Percentiles rank a stretch among this genome's conserved stretches.
These are phyloP conservation scores for Calvadosia cruxmelitensis DNA, from an alignment of 30 jellyfish, hydroid and myxozoan genomes.

Conservation along the genomic window DNA sequence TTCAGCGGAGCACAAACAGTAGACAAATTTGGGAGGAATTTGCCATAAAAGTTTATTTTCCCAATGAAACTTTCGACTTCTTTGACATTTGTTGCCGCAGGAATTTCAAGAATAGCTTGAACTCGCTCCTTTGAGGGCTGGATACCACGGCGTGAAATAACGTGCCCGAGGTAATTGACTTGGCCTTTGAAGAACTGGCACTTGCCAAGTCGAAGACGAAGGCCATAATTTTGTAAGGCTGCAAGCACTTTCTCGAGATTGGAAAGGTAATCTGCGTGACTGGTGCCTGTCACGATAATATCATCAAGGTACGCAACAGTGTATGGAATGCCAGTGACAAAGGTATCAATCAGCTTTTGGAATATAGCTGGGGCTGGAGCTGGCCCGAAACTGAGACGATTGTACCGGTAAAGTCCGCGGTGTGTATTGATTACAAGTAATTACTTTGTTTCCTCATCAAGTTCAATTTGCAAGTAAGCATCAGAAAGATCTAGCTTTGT, in stretches of 20 bases:
- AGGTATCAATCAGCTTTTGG: too few species aligned
- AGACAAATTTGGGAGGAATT: conserved; percentile 17
- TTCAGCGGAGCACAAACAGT: conserved; percentile 23
- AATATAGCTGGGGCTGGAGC: too few species aligned
- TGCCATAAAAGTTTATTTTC: conserved; percentile 24
- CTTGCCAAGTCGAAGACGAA: conserved; percentile 4
- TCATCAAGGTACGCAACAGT: too few species aligned
- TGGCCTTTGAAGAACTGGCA: conserved; percentile 12
- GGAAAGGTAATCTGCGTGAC: too few species aligned
- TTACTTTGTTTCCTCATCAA: too few species aligned
- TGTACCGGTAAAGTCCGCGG: too few species aligned
- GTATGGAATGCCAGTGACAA: too few species aligned
- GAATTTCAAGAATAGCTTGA: conserved; percentile 23
- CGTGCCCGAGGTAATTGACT: conserved; percentile 30
- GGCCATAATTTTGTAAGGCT: not conserved
- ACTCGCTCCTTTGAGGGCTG: conserved; percentile 11
- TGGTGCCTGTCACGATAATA: too few species aligned
- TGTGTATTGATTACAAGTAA: too few species aligned
- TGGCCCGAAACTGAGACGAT: too few species aligned
- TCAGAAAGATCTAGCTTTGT: too few species aligned
- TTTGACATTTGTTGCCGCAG: conserved; percentile 26
- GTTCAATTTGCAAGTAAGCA: too few species aligned
- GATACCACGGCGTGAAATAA: conserved; percentile 22
- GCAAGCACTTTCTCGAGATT: conserved; percentile 17
- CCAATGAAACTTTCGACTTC: conserved; percentile 35